Conservation (phyloP, 2,888 invertebrate genomes). For the Acanthosoma haemorrhoidale region DNA sequence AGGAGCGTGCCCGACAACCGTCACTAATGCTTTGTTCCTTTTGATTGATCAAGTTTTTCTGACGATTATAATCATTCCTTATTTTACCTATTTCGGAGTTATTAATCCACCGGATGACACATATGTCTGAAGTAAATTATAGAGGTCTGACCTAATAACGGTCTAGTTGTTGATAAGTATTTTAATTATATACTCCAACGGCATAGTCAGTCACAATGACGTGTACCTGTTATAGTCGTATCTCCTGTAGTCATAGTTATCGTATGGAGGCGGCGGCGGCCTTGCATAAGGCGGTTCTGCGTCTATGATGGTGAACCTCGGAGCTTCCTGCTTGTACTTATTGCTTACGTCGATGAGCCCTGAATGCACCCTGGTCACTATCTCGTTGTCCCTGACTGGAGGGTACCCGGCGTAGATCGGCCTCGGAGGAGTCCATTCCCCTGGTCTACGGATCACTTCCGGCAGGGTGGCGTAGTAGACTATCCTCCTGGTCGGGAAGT, state of each 20-base stretch:
- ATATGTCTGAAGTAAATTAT: too few species aligned
- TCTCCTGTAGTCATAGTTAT: conserved; percentile 21
- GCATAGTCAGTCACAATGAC: too few species aligned
- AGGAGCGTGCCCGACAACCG: too few species aligned
- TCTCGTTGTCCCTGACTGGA: conserved; percentile 28
- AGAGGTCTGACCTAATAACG: too few species aligned
- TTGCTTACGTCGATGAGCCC: conserved; percentile 37
- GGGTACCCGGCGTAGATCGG: conserved; percentile 34
- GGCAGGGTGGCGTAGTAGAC: conserved; percentile 49
- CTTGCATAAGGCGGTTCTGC: conserved; percentile 38
- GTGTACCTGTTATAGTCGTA: conserved; percentile 28
- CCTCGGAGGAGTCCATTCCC: conserved; percentile 42
- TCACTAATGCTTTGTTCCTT: too few species aligned
- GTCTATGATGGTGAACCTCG: conserved; percentile 40
- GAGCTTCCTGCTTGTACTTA: conserved; percentile 17
- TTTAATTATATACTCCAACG: too few species aligned
- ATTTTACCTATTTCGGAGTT: too few species aligned
- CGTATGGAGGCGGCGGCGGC: conserved; percentile 21
- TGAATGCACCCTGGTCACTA: conserved; percentile 33
- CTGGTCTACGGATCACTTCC: conserved; percentile 47
- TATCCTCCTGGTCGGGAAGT: conserved; percentile 42
- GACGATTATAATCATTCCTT: too few species aligned
- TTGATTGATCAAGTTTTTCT: too few species aligned
- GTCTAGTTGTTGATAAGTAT: too few species aligned
- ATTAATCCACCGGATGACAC: too few species aligned